Percentiles rank a stretch among this genome's conserved stretches.
These are phyloP conservation scores for Muscidifurax raptorellus DNA, from an alignment of 1,140 invertebrate genomes.

Conservation along the genomic window DNA sequence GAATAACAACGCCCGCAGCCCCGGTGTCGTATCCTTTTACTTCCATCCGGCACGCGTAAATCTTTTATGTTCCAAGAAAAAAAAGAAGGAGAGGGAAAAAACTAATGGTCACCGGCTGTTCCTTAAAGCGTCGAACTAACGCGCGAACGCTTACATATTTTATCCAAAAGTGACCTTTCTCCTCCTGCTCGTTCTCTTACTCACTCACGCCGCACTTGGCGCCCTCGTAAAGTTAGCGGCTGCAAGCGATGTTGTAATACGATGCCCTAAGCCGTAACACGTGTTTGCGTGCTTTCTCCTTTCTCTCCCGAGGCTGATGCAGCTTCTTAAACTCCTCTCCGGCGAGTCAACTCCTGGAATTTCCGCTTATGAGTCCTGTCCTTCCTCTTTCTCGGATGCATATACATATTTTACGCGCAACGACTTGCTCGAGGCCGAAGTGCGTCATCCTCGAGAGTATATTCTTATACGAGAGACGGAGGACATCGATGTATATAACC, in stretches of 20 bases:
- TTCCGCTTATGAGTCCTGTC: neutral
- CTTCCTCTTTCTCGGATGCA: neutral
- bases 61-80: constrained; percentile 2
- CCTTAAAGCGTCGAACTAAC: constrained; percentile 10
- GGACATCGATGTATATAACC: too few relatives aligned
- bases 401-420: too few relatives aligned
- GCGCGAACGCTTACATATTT: constrained; percentile 10
- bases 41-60: constrained; percentile 3
- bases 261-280: constrained; percentile 18
- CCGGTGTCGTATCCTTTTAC: neutral
- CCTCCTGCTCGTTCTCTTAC: neutral
- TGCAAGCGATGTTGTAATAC: constrained; percentile 13
- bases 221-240: neutral
- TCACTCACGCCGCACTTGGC: neutral
- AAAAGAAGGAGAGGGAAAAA: neutral
- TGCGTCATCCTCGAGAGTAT: too few relatives aligned
- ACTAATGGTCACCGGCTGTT: constrained; percentile 20
- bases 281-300: constrained; percentile 33
- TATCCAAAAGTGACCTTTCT: constrained; percentile 12
- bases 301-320: neutral
- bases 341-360: neutral
- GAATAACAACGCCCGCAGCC: neutral
- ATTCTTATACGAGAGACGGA: too few relatives aligned
- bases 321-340: neutral
- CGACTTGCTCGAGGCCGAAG: too few relatives aligned